Base-by-base conservation (phyloP, 2,113 vertebrate genomes). In the Zeus faber region DNA sequence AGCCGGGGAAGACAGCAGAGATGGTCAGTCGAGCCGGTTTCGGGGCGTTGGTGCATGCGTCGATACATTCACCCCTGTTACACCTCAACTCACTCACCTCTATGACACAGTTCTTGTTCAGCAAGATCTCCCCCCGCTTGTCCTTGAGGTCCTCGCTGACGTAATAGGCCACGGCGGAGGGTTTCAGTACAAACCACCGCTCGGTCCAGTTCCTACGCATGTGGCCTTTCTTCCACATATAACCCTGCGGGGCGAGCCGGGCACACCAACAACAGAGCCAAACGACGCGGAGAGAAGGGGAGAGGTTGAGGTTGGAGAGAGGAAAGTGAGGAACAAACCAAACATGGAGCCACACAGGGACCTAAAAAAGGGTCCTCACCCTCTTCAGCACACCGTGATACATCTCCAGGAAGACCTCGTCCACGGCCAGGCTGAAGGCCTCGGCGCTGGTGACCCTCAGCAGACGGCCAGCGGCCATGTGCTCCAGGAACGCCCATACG, bases 211-310 rank as follows among this genome's bases (percentile, higher is more conserved):
- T 92, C 59, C 89, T 74, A 1, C 89, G 84, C 26, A 90, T 61
- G 5, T 91, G 87, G 0, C 91, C 91, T 54, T 91, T 92, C 58
- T 92, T 92, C 83, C 86, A 85, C 88, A 92, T 89, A 64, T 91
- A 91, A 44, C 90, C 90, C 91, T 92, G 63, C 10, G 21, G 48
- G 14, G 18, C 5, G 17, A 21, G 3, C 20, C 39, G 16, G 16
- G 16, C 39, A 40, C 13, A 16, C 27, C 4, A 4, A 29, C 27
- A 29, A n/a, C n/a, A n/a, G n/a, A n/a, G n/a, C n/a, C n/a, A n/a
- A n/a, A n/a, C n/a, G n/a, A n/a, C n/a, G n/a, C n/a, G n/a, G n/a
- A n/a, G n/a, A n/a, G n/a, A n/a, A n/a, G n/a, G n/a, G n/a, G n/a
- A n/a, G n/a, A n/a, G n/a, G n/a, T n/a, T n/a, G n/a, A n/a, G n/a